These are phyloP conservation scores for Apostichopus californicus DNA, from an alignment of 35 echinoderm and acorn worm genomes.

Conservation along the genomic window DNA sequence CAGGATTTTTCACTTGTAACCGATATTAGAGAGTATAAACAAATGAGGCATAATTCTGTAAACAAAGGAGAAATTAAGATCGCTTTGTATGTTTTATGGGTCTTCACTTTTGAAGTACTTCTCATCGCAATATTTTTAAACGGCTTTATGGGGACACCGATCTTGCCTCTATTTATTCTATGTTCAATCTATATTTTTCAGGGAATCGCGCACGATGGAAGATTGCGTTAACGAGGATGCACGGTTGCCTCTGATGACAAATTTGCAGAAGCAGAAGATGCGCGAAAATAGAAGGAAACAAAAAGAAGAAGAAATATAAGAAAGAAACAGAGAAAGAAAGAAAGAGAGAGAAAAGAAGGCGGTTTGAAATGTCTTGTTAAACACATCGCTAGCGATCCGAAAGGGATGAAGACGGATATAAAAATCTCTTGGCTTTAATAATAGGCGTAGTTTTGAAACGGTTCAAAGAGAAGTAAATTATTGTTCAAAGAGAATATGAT, in stretches of 20 bases:
- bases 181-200: background rate
- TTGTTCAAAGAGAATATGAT: background rate
- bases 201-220: background rate
- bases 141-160: constrained; percentile 21
- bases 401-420: background rate
- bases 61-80: constrained; percentile 42
- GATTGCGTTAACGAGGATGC: background rate
- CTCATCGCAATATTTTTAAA: constrained; percentile 31
- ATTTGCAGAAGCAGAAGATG: background rate
- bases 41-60: constrained; percentile 49
- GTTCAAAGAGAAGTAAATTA: background rate
- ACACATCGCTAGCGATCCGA: background rate
- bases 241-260: background rate
- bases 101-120: constrained; percentile 42
- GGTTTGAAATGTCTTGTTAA: constrained; percentile 9
- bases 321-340: background rate
- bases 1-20: constrained; percentile 20
- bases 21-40: constrained; percentile 31
- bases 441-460: background rate
- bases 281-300: background rate
- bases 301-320: background rate
- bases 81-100: constrained; percentile 23
- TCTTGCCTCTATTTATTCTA: background rate
- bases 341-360: background rate
- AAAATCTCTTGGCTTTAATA: constrained; percentile 5